Conservation (phyloP, 2,113 vertebrate species). For the Micromys minutus region DNA sequence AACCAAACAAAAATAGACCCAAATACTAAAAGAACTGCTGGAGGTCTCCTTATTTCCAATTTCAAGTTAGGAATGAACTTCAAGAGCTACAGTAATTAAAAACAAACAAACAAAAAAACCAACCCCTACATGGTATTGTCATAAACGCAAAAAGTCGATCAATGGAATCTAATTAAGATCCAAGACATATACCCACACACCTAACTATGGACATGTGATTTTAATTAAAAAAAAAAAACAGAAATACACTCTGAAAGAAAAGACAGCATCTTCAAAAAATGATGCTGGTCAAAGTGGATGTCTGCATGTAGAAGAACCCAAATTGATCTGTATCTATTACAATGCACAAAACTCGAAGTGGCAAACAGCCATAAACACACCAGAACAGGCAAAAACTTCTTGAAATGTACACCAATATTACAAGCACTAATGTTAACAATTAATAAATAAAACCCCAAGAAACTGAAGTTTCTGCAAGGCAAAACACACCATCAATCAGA, state of each 20-base stretch:
- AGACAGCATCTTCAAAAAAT: not conserved
- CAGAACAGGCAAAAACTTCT: not conserved
- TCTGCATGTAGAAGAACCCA: not conserved
- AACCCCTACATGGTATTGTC: not conserved
- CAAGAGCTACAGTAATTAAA: not conserved
- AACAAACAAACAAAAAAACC: too few relatives aligned
- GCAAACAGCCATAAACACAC: not conserved
- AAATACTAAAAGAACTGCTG: not conserved
- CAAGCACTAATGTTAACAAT: not conserved
- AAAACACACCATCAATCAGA: too few relatives aligned
- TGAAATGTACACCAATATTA: not conserved
- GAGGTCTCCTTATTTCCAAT: not conserved
- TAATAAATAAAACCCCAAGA: not conserved
- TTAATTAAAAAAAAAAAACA: too few relatives aligned
- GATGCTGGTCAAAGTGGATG: not conserved
- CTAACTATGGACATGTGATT: too few relatives aligned
- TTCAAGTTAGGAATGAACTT: not conserved
- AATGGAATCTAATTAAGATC: not conserved
- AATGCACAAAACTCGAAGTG: too few relatives aligned
- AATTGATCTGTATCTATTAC: not conserved
- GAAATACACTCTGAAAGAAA: not conserved
- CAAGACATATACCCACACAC: not conserved
- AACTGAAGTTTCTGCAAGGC: not conserved
- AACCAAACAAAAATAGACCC: not conserved
- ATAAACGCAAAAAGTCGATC: not conserved